Base-by-base conservation (phyloP, 2,113 vertebrate species). In the Mastomys natalensis region DNA sequence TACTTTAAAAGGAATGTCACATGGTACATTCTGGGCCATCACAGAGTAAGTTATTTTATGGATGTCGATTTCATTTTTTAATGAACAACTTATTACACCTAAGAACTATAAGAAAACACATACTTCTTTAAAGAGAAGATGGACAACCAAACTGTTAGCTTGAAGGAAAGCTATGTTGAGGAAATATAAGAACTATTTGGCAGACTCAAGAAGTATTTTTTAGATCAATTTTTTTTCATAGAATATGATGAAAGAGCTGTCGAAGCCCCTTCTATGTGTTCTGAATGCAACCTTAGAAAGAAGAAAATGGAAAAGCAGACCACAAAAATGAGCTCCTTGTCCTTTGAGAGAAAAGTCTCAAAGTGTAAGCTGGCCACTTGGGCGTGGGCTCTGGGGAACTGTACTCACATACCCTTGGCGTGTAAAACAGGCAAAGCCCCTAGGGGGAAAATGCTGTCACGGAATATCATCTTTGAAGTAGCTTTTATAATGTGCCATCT, bases 391-490 rank as follows among this genome's bases (percentile, higher is more conserved):
- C 48, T 37, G 43, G 48, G 72, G 92, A 89, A 43, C 58, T 31
- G 45, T 72, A 37, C 58, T 95, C 62, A 93, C 51, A 96, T 94
- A 60, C 43, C 92, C 95, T 48, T 93, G 91, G 93, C 48, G 0
- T 93, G 89, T 94, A 72, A 96, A 95, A 78, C 11, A 92, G 81
- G 88, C 80, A 91, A 85, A 92, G 85, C 92, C 94, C 93, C 93
- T 94, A 16, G 58, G 58, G 80, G 94, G 76, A 13, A 96, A 96
- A 91, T 90, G 68, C 43, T 85, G 82, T 93, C 91, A 95, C 13
- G 91, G 24, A 73, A 77, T 94, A 89, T 96, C 72, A 82, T 96
- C 90, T 97, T 91, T 97, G 95, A 97, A 96, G 95, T 95, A 51
- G 72, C 73, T 95, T 96, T 96, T 73, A 90, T 51, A 95, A 97